phyloP scores from a whole-genome alignment of 2,797 vertebrate species.

The Poecile montanus region DNA sequence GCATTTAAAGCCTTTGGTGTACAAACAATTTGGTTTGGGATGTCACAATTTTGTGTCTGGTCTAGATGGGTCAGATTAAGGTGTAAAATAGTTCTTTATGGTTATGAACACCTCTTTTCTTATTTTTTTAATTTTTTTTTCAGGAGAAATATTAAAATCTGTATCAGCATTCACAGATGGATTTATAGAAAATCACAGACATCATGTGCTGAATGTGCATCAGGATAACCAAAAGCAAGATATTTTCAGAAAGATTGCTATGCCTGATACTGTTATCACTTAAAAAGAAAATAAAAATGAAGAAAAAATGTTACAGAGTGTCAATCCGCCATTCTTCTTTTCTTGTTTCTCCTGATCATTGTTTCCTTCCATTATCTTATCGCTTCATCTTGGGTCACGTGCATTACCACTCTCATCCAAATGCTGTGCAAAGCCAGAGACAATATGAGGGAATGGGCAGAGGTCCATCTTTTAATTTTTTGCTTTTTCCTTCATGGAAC shows the following conservation, averaged over 20 bases:
- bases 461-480: neutral
- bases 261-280: neutral
- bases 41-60: neutral
- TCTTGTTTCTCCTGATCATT: neutral
- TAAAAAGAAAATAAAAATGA: neutral
- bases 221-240: neutral
- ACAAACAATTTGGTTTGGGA: neutral
- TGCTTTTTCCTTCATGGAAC: neutral
- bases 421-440: neutral
- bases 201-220: neutral
- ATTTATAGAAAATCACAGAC: neutral
- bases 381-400: neutral
- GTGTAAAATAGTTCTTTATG: neutral
- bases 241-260: neutral
- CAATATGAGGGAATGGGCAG: neutral
- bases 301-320: fast-evolving
- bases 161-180: neutral
- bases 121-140: neutral
- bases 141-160: neutral
- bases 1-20: neutral
- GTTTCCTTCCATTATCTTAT: neutral
- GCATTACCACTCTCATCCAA: neutral
- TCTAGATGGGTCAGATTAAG: neutral
- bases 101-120: neutral
- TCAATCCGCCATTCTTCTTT: neutral